phyloP scores from a whole-genome alignment of 2,113 vertebrate species.

The Chloropsis cyanopogon region DNA sequence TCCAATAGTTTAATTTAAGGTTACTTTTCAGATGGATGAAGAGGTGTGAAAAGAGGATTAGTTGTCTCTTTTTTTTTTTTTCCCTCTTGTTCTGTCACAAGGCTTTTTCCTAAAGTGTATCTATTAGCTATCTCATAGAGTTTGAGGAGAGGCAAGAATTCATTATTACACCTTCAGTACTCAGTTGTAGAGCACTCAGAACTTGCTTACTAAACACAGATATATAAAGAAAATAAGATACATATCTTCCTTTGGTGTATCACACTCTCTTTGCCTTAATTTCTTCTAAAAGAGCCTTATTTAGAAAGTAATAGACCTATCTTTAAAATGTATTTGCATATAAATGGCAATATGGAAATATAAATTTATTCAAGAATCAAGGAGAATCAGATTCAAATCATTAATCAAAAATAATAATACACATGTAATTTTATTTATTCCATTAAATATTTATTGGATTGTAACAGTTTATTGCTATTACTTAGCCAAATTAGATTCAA shows the following conservation, averaged over 20 bases:
- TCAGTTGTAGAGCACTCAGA: not conserved
- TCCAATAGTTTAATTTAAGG: not conserved
- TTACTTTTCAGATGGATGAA: not conserved
- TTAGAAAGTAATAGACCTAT: not conserved
- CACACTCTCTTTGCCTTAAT: not conserved
- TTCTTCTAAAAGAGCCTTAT: not conserved
- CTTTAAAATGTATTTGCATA: not conserved
- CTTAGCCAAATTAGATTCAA: constrained; percentile 13
- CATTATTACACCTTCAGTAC: not conserved
- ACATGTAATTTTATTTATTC: not conserved
- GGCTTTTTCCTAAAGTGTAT: not conserved
- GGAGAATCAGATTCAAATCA: not conserved
- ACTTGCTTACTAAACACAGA: not conserved
- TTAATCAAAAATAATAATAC: not conserved
- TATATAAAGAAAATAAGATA: not conserved
- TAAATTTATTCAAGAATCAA: not conserved
- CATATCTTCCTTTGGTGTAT: not conserved
- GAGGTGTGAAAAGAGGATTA: not conserved
- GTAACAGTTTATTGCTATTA: constrained; percentile 2
- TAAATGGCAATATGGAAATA: not conserved
- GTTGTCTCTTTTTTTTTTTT: not conserved
- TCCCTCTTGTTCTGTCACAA: not conserved
- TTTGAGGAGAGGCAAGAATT: not conserved
- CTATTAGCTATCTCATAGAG: not conserved
- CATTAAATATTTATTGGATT: not conserved